These are phyloP conservation scores for Simalia tracyae DNA, from an alignment of 2,797 vertebrate species.

Conservation along the genomic window DNA sequence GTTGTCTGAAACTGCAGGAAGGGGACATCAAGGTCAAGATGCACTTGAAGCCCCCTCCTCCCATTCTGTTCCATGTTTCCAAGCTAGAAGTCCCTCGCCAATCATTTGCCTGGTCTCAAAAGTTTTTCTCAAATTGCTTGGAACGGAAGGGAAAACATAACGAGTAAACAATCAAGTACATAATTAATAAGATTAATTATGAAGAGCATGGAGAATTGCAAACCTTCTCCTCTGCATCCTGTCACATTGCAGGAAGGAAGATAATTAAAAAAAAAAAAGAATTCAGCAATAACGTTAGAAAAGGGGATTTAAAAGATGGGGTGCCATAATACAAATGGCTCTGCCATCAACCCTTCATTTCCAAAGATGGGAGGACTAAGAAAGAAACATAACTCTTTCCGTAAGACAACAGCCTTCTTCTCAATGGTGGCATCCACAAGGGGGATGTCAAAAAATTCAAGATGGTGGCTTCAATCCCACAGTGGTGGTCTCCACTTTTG, in stretches of 20 bases:
- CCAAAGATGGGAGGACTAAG: neutral
- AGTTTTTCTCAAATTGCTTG: neutral
- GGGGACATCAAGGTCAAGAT: neutral
- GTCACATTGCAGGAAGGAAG: neutral
- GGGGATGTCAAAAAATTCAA: neutral
- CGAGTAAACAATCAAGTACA: neutral
- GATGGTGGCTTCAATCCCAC: neutral
- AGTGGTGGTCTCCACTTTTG: neutral
- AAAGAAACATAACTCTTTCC: neutral
- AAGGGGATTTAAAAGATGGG: neutral
- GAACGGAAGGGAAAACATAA: neutral
- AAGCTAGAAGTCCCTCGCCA: neutral
- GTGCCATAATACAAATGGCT: too few species aligned
- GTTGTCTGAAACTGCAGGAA: neutral
- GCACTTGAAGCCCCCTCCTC: neutral
- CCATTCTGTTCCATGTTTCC: neutral
- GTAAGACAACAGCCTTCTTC: neutral
- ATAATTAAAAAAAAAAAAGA: neutral
- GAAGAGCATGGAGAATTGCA: neutral
- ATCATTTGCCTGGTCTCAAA: neutral
- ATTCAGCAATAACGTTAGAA: neutral
- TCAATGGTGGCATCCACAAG: neutral
- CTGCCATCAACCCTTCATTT: neutral
- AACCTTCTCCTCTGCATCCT: neutral
- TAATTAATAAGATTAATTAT: neutral